Percentiles rank a stretch among this genome's conserved stretches.
Evolutionary conservation across 1,140 invertebrate species (phyloP).

Genomic region (Drosophila asahinai): DNA sequence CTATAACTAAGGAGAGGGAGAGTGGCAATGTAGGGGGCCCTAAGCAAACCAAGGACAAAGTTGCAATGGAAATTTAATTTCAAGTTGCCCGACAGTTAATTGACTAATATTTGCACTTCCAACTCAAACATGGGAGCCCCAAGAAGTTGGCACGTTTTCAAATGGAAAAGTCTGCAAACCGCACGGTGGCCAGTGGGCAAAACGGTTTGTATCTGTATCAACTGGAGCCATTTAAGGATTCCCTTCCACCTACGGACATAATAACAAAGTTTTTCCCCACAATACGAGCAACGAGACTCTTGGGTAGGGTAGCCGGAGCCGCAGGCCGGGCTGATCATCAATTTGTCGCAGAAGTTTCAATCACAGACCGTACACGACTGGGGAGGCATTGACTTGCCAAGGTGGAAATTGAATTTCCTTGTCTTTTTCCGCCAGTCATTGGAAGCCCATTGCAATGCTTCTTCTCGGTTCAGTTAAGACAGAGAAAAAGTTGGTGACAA

Average conservation of each 20-base stretch:
- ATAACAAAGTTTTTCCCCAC: constrained; percentile 30
- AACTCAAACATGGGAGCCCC: constrained; percentile 26
- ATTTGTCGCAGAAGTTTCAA: constrained; percentile 49
- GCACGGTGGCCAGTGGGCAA: constrained; percentile 1
- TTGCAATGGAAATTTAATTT: constrained; percentile 50
- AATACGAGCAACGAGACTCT: constrained; percentile 11
- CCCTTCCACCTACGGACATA: constrained; percentile 2
- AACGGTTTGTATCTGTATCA: constrained; percentile 1
- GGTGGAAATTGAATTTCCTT: constrained; percentile 74
- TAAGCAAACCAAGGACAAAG: constrained; percentile 9
- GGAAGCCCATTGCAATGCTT: constrained; percentile 8
- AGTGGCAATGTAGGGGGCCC: too few species aligned
- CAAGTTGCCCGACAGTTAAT: constrained; percentile 21
- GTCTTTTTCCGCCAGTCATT: constrained; percentile 21
- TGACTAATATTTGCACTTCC: constrained; percentile 48
- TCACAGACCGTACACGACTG: constrained; percentile 13
- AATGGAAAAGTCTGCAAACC: constrained; percentile 20
- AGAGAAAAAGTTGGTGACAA: constrained; percentile 45
- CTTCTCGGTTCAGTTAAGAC: constrained; percentile 11
- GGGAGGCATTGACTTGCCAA: constrained; percentile 16
- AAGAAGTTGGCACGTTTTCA: constrained; percentile 12
- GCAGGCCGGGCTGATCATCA: constrained; percentile 22
- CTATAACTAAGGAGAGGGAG: neutral
- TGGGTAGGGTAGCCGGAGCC: neutral
- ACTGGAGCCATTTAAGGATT: neutral